These are phyloP conservation scores for Charaxes varanes DNA, from an alignment of 1,140 invertebrate species.

Conservation along the genomic window DNA sequence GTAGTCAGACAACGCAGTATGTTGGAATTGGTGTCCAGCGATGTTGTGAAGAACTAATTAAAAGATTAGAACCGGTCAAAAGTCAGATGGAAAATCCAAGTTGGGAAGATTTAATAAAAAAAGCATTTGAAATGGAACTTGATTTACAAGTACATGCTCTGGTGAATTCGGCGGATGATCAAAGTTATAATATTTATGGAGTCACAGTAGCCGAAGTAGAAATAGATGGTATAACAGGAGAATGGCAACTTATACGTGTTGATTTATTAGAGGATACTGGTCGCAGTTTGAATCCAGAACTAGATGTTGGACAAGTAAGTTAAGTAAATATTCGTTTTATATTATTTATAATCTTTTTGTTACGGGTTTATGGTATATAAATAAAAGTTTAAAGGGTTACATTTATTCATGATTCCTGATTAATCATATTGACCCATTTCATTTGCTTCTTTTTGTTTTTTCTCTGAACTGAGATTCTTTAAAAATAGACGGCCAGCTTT, in stretches of 20 bases:
- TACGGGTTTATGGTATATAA: too few species aligned
- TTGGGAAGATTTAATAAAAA: constrained; percentile 77
- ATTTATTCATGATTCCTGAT: too few species aligned
- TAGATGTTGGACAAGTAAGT: constrained; percentile 86
- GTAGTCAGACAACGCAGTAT: constrained; percentile 62
- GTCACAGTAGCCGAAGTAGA: constrained; percentile 80
- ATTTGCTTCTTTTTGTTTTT: too few species aligned
- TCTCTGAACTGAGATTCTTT: too few species aligned
- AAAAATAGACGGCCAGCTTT: too few species aligned
- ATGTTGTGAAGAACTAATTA: constrained; percentile 58
- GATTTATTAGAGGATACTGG: constrained; percentile 86
- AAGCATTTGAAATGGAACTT: constrained; percentile 71
- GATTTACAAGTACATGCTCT: constrained; percentile 78
- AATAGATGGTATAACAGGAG: constrained; percentile 83
- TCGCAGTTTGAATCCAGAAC: constrained; percentile 81
- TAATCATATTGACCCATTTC: too few species aligned
- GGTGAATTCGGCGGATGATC: constrained; percentile 66
- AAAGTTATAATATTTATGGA: constrained; percentile 77
- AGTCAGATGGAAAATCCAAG: constrained; percentile 71
- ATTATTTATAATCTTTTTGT: too few species aligned
- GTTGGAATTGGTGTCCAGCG: constrained; percentile 28
- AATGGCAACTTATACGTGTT: constrained; percentile 78
- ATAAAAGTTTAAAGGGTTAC: too few species aligned
- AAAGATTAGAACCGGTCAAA: constrained; percentile 76
- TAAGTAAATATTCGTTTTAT: too few species aligned